Evolutionary conservation across 2,888 invertebrate species (phyloP).

Genomic region (Ochropleura plecta): DNA sequence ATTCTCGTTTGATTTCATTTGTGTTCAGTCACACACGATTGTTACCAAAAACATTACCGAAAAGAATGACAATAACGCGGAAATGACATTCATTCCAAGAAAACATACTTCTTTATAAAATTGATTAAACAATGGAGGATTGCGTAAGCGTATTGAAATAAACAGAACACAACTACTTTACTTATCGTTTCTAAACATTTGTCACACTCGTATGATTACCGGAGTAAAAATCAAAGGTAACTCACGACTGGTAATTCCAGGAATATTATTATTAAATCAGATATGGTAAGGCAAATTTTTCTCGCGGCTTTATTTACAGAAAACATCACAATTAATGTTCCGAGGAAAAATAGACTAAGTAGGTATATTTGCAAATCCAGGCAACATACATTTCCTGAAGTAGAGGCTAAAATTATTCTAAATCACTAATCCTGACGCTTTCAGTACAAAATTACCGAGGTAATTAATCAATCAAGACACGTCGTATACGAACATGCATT

Average conservation of each 20-base stretch:
- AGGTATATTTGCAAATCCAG: neutral
- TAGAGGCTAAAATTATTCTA: neutral
- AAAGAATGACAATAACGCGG: slow-evolving; percentile 46
- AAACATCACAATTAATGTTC: slow-evolving; percentile 6
- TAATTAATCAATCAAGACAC: slow-evolving; percentile 30
- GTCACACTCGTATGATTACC: slow-evolving; percentile 32
- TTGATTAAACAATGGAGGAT: slow-evolving; percentile 45
- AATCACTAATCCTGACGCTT: neutral
- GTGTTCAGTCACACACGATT: slow-evolving; percentile 8
- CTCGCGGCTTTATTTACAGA: neutral
- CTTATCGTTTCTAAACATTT: slow-evolving; percentile 35
- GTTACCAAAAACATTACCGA: slow-evolving; percentile 27
- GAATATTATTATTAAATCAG: slow-evolving; percentile 16
- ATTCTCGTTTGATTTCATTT: neutral
- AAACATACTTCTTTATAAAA: slow-evolving; percentile 39
- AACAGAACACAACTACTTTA: slow-evolving; percentile 19
- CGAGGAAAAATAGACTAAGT: neutral
- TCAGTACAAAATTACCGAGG: neutral
- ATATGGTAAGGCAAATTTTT: neutral
- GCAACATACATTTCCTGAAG: slow-evolving; percentile 4
- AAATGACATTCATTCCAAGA: slow-evolving; percentile 45
- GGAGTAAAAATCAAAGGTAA: slow-evolving; percentile 36
- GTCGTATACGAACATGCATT: slow-evolving; percentile 39
- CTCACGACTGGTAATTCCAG: slow-evolving; percentile 3
- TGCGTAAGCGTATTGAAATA: slow-evolving; percentile 50